Conservation (phyloP, 2,113 vertebrate genomes). For the Symphodus melops region DNA sequence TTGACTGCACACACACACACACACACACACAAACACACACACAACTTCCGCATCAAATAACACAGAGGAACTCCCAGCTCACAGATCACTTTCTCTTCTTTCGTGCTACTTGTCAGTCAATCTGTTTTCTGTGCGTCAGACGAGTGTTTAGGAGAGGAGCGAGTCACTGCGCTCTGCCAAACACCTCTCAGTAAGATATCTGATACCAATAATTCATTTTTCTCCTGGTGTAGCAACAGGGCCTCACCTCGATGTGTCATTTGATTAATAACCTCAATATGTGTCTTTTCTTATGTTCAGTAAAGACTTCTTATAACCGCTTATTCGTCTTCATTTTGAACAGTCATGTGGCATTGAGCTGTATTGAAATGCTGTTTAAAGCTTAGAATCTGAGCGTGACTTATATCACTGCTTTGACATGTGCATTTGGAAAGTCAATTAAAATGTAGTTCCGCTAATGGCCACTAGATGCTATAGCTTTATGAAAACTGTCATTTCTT, state of each 20-base stretch:
- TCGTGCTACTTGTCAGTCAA: slow-evolving; percentile 50
- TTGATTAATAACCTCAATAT: not conserved
- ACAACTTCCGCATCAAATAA: slow-evolving; percentile 9
- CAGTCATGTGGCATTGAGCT: not conserved
- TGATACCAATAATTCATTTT: slow-evolving; percentile 50
- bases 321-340: not conserved
- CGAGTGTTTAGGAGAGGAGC: slow-evolving; percentile 56
- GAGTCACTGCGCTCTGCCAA: slow-evolving; percentile 59
- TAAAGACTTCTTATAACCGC: not conserved
- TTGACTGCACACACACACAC: not conserved
- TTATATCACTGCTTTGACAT: not conserved
- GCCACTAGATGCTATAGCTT: not conserved
- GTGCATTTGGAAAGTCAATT: not conserved
- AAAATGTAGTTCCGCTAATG: not conserved
- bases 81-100: slow-evolving; percentile 45
- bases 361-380: not conserved
- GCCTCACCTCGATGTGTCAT: not conserved
- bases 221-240: not conserved
- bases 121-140: slow-evolving; percentile 41
- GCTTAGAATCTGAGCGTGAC: not conserved
- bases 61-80: slow-evolving; percentile 48
- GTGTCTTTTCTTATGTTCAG: not conserved
- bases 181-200: slow-evolving; percentile 59
- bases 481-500: too few relatives aligned
- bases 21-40: too few relatives aligned